Conservation (phyloP, 2,113 vertebrate genomes). For the Heterotilapia buettikoferi region DNA sequence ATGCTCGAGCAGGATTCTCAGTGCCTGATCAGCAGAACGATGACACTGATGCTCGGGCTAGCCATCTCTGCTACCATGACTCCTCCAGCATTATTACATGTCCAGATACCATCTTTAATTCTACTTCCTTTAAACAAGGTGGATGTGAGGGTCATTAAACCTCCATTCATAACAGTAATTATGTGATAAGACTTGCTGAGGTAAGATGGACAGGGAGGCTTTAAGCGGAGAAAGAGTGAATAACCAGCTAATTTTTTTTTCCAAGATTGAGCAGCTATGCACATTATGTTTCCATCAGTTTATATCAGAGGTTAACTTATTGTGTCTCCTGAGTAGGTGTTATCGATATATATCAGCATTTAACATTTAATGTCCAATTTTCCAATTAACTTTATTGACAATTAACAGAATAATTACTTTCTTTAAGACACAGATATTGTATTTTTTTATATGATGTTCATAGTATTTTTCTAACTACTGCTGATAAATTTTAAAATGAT, state of each 20-base stretch:
- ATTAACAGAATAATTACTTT: neutral
- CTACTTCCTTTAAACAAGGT: slow-evolving; percentile 66
- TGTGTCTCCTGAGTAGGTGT: neutral
- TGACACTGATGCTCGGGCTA: slow-evolving; percentile 55
- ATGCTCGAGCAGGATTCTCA: slow-evolving; percentile 34
- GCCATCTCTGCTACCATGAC: slow-evolving; percentile 2
- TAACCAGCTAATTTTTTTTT: neutral
- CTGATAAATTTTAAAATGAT: neutral
- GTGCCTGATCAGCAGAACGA: slow-evolving; percentile 50
- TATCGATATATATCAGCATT: neutral
- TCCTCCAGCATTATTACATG: slow-evolving; percentile 52
- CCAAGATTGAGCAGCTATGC: neutral
- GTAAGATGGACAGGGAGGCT: slow-evolving; percentile 45
- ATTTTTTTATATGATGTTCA: neutral
- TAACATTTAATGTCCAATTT: neutral
- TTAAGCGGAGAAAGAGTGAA: slow-evolving; percentile 21
- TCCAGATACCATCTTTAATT: slow-evolving; percentile 72
- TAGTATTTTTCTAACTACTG: neutral
- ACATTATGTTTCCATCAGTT: neutral
- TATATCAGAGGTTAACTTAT: neutral
- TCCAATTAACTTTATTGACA: neutral
- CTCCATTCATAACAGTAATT: slow-evolving; percentile 69
- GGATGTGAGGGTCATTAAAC: slow-evolving; percentile 65
- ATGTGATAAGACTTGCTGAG: slow-evolving; percentile 62
- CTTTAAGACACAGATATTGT: neutral